Percentiles rank a stretch among this genome's conserved stretches.
Evolutionary conservation across 2,888 invertebrate genomes (phyloP).

Genomic region (Drosophila paramelanica): DNA sequence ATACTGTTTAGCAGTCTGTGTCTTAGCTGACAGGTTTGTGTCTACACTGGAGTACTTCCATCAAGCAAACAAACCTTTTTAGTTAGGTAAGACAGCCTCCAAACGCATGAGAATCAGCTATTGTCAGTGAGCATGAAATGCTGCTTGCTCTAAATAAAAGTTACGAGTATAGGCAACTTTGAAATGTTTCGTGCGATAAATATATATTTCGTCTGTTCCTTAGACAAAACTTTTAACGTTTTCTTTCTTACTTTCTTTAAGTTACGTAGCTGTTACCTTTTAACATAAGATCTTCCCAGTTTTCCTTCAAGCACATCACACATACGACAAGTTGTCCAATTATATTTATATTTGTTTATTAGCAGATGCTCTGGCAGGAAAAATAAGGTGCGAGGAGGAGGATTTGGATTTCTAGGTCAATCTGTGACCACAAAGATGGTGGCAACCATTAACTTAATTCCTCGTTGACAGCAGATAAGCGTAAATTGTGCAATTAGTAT

Average conservation of each 20-base stretch:
- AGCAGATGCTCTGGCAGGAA: not conserved
- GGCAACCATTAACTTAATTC: constrained; percentile 24
- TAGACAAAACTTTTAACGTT: no score
- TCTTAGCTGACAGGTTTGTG: not conserved
- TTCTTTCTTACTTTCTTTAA: not conserved
- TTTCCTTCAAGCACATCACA: not conserved
- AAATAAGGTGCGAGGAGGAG: no score
- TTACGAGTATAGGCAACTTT: no score
- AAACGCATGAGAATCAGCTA: not conserved
- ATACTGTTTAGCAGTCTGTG: not conserved
- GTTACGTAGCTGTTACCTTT: not conserved
- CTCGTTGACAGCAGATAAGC: constrained; percentile 21
- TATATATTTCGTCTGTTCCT: no score
- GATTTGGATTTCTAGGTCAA: not conserved
- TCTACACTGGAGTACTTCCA: not conserved
- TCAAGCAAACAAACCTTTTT: not conserved
- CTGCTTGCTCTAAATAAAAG: no score
- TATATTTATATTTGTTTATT: not conserved
- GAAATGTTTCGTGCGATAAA: not conserved
- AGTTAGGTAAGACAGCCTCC: not conserved
- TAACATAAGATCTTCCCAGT: not conserved
- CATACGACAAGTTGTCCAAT: constrained; percentile 10
- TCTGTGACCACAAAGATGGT: not conserved
- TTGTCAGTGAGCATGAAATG: not conserved
- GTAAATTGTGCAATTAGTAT: constrained; percentile 33